Conservation (phyloP, 2,888 invertebrate genomes). For the Drosophila longiperda region DNA sequence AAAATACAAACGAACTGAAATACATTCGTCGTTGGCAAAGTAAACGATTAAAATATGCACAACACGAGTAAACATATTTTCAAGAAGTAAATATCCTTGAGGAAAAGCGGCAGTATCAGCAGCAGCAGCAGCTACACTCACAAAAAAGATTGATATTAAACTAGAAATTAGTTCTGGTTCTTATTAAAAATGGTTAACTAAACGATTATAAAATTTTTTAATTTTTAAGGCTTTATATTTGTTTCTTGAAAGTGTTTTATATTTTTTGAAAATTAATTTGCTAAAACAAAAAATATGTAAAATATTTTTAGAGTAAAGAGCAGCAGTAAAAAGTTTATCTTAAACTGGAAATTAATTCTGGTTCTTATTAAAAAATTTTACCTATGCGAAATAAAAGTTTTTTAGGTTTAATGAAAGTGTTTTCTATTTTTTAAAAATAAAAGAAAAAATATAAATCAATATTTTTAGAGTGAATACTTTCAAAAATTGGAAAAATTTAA, state of each 20-base stretch:
- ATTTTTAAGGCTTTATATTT: not conserved
- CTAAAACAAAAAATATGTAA: too few species aligned
- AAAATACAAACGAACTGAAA: conserved; percentile 10
- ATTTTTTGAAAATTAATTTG: not conserved
- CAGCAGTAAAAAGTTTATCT: conserved; percentile 9
- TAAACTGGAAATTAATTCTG: not conserved
- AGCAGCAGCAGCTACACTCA: not conserved
- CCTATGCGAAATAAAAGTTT: not conserved
- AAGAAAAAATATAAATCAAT: not conserved
- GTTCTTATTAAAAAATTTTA: not conserved
- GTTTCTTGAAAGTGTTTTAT: not conserved
- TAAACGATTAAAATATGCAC: conserved; percentile 84
- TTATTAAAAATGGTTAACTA: not conserved
- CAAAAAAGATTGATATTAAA: not conserved
- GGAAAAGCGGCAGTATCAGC: conserved; percentile 46
- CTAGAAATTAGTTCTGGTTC: not conserved
- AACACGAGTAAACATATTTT: conserved; percentile 84
- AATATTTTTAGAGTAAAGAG: not conserved
- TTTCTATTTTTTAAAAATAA: not conserved
- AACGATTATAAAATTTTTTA: not conserved
- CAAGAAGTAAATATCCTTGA: conserved; percentile 84
- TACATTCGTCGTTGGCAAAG: conserved; percentile 70
- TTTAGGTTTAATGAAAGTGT: not conserved
- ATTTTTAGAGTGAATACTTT: not conserved
- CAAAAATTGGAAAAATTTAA: not conserved